These are phyloP conservation scores for Protomyctophum bolini DNA, from an alignment of 2,113 vertebrate species.

Conservation along the genomic window DNA sequence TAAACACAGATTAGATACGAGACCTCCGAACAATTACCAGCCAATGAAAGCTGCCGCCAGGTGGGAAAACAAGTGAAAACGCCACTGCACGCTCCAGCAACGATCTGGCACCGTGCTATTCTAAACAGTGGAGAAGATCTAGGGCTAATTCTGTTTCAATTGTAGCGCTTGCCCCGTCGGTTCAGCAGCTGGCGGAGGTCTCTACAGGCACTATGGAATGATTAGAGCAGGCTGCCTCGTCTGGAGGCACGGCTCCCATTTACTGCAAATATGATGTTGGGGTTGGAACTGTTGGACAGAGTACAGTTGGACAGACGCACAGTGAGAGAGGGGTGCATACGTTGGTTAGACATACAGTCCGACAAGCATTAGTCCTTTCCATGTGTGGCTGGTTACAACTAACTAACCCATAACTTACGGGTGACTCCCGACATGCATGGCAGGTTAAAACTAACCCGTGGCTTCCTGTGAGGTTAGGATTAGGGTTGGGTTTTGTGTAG, in stretches of 20 bases:
- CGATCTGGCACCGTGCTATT: slow-evolving; percentile 33
- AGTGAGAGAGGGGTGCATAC: background rate
- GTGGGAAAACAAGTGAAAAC: slow-evolving; percentile 32
- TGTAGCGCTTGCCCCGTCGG: slow-evolving; percentile 32
- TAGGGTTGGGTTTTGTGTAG: slow-evolving; percentile 14
- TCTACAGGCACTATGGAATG: slow-evolving; percentile 11
- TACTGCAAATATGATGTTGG: slow-evolving; percentile 10
- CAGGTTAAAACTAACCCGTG: too few species aligned
- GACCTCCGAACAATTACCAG: slow-evolving; percentile 27
- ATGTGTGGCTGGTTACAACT: too few species aligned
- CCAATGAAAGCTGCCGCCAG: slow-evolving; percentile 20
- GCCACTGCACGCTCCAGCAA: slow-evolving; percentile 43
- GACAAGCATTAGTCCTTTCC: too few species aligned
- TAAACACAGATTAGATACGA: slow-evolving; percentile 54
- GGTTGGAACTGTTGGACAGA: background rate
- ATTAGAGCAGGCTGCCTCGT: slow-evolving; percentile 35
- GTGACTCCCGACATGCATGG: too few species aligned
- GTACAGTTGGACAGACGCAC: slow-evolving; percentile 8
- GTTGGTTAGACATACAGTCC: too few species aligned
- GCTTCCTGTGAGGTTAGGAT: too few species aligned
- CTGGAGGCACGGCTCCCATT: slow-evolving; percentile 40
- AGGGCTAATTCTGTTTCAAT: slow-evolving; percentile 14
- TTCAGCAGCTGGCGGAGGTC: slow-evolving; percentile 44
- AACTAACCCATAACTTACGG: too few species aligned
- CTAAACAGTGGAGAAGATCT: slow-evolving; percentile 17